Base-by-base conservation (phyloP, 53 echinoderm and acorn worm species). In the Arbacia lixula region DNA sequence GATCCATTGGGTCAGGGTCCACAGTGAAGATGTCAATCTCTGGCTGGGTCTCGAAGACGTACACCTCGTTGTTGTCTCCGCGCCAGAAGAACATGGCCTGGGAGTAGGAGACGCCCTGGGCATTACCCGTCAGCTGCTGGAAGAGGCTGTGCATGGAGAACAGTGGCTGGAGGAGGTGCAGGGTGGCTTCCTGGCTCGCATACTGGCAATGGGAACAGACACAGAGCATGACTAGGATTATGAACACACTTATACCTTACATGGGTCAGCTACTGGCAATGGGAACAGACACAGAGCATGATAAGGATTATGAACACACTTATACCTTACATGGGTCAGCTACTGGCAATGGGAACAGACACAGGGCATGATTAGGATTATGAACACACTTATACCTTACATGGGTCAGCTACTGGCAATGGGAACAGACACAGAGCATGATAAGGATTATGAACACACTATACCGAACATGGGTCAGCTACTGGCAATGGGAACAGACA, bases 41-140 rank as follows among this genome's bases (percentile, higher is more conserved):
- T 12, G 98, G 98, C 75, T 88, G 83, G 52, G 98, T 90, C 68
- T 98, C 92, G 85, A 94, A 98, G 36, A 98, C 84, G 68, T 98
- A 98, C 40, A 98, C 41, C 60, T 92, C 79, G 53, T 93, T 90
- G 25, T 92, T 86, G 22, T 98, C 98, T 11, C 92, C 90, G 43
- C 86, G 88, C 94, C 94, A 92, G 87, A 87, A 98, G 40, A 98
- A 83, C 11, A 88, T 84, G 86, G 88, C 91, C 21, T 91, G 91
- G 27, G 91, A 91, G 66, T 90, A 88, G 9, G 88, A 86, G 54
- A 86, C 84, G 4, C 94, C 90, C 34, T 71, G 85, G 40, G 75
- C 79, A 46, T 88, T 88, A 57, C 84, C 84, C 46, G 91, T 33
- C 36, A 98, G 60, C 56, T 88, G 85, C 55, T 92, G 87, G 71